phyloP scores from a whole-genome alignment of 2,113 vertebrate genomes.

The human region GRCh38 chr3:160159001-160159500 shows the following conservation, averaged over 20 bases:
- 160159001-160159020: neutral
- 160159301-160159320: neutral
- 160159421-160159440: neutral
- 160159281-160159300: neutral
- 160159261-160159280: neutral
- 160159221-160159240: neutral
- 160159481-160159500: neutral
- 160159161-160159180: neutral
- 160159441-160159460: neutral
- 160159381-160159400: neutral
- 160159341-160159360: conserved; percentile 27
- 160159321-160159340: neutral
- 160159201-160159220: neutral
- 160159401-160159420: conserved; percentile 47
- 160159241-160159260: neutral
- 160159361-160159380: neutral
- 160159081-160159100: neutral
- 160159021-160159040: neutral
- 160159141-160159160: neutral
- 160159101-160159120: neutral
- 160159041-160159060: neutral
- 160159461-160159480: neutral
- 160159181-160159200: neutral
- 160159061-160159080: neutral
- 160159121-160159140: neutral